Percentiles rank a stretch among this genome's conserved stretches.
phyloP scores from a whole-genome alignment of 53 echinoderm and acorn worm genomes.

The Actinopyga echinites region DNA sequence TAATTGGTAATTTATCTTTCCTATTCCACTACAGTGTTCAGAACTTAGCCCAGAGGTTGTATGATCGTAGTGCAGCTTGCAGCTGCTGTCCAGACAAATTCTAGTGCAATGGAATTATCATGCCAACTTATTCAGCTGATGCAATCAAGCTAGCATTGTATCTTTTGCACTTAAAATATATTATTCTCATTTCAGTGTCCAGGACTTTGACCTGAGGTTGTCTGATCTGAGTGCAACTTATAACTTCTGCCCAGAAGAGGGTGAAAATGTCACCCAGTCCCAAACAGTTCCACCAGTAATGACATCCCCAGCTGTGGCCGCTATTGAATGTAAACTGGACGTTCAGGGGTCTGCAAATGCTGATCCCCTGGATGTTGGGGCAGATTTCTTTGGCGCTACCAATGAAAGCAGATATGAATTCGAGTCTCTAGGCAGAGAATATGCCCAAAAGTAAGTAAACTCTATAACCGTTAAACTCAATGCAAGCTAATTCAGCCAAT shows the following conservation, averaged over 20 bases:
- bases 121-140: neutral
- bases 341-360: neutral
- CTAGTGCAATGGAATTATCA: no score
- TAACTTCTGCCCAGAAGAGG: constrained; percentile 1
- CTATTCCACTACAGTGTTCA: no score
- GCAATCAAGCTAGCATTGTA: neutral
- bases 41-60: no score
- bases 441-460: constrained; percentile 4
- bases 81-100: no score
- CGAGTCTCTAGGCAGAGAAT: constrained; percentile 15
- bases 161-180: neutral
- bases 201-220: constrained; percentile 15
- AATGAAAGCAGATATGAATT: constrained; percentile 32
- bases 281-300: neutral
- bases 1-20: no score
- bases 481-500: no score
- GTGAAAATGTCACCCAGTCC: neutral
- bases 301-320: neutral
- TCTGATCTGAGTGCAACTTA: constrained; percentile 12
- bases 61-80: no score
- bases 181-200: neutral
- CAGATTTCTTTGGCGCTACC: constrained; percentile 27
- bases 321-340: constrained; percentile 5
- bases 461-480: no score
- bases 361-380: constrained; percentile 31